phyloP scores from a whole-genome alignment of 92 coral and sea anemone genomes.

The Epizoanthus fatuus region DNA sequence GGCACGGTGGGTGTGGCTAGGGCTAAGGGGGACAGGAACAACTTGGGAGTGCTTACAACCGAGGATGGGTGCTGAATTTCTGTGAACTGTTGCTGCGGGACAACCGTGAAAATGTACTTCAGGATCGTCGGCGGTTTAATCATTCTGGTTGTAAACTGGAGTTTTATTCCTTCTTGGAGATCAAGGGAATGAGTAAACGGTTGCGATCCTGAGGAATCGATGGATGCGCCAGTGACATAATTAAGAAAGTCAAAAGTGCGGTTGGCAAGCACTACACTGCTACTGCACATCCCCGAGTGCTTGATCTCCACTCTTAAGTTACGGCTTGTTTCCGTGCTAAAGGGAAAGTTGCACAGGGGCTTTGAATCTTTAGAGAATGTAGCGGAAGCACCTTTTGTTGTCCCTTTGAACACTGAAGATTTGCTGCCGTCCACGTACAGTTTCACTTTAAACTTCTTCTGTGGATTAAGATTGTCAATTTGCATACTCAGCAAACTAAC shows the following conservation, averaged over 20 bases:
- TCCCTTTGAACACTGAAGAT: conserved; percentile 11
- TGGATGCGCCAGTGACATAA: conserved; percentile 14
- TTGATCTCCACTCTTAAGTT: conserved; percentile 22
- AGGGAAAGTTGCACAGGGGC: conserved; percentile 34
- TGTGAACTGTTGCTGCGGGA: conserved; percentile 39
- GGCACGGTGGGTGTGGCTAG: conserved; percentile 47
- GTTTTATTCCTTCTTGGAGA: neutral
- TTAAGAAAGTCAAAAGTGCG: neutral
- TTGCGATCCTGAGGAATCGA: neutral
- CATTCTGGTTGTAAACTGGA: conserved; percentile 57
- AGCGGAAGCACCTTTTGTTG: neutral
- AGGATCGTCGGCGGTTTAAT: conserved; percentile 31
- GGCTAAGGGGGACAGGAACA: conserved; percentile 60
- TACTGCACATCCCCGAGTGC: conserved; percentile 1
- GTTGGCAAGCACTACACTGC: conserved; percentile 10
- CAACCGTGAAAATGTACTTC: conserved; percentile 55
- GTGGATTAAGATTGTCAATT: conserved; percentile 47
- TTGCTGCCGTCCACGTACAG: conserved; percentile 40
- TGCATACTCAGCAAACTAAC: conserved; percentile 37
- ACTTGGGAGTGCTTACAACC: conserved; percentile 59
- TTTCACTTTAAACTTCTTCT: conserved; percentile 43
- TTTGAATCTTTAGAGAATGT: conserved; percentile 10
- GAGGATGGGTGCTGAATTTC: conserved; percentile 39
- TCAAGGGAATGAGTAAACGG: conserved; percentile 45
- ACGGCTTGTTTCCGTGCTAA: conserved; percentile 14